Base-by-base conservation (phyloP, 2,113 vertebrate species). In the Daubentonia madagascariensis region DNA sequence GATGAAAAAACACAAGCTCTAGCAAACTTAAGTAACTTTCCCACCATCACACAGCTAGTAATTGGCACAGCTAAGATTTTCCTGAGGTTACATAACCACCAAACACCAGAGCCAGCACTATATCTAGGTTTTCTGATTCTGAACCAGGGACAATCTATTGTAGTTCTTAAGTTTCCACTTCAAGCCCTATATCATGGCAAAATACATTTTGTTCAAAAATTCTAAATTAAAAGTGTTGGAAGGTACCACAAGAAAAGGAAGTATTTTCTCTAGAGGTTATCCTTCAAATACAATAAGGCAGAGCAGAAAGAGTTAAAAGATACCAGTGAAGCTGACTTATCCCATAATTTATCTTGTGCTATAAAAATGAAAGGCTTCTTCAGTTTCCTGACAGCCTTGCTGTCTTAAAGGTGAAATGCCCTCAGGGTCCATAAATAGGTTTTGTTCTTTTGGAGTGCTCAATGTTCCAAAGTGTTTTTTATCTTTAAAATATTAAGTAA, bases 401-500 rank as follows among this genome's bases (percentile, higher is more conserved):
- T 37, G 35, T 89, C 96, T 97, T 97, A 96, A 96, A 98, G 85
- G 97, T 96, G 85, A 95, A 91, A 96, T 96, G 85, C 92, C 97
- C 94, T 94, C 35, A 14, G 85, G 94, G 85, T 95, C 57, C 85
- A 91, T 94, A 96, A 96, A 84, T 61, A 96, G 85, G 57, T 94
- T 98, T 97, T 97, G 89, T 95, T 97, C 90, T 96, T 95, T 88
- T 57, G 50, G 30, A 92, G 50, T 87, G 78, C 84, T 97, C 84
- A 5, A 35, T 30, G 80, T 90, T 94, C 65, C 90, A 90, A 95
- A 70, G 67, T 91, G n/a, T 40, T 97, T 93, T 91, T 97, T 83
- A 90, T 95, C 97, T 97, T 94, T 95, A 95, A 98, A 96, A 97
- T 96, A 94, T 96, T 97, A 98, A 98, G 54, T 97, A 95, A 98